Conservation (phyloP, 2,113 vertebrate species). For the Aegotheles bennettii region DNA sequence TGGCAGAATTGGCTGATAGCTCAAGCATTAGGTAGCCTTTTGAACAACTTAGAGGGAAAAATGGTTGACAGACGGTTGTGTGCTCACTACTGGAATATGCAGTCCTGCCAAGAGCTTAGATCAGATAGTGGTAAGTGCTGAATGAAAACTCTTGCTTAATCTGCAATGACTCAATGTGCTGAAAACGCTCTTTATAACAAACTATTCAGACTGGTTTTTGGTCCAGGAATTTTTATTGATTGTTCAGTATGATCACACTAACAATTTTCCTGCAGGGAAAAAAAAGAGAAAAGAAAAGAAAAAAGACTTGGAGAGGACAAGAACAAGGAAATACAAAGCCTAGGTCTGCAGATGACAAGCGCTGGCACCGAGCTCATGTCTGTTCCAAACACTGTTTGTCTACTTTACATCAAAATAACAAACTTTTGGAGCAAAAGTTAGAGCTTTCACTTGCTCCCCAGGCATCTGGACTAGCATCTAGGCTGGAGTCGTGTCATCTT, state of each 20-base stretch:
- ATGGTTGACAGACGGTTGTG: neutral
- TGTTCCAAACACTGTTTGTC: neutral
- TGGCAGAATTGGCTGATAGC: neutral
- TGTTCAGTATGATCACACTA: neutral
- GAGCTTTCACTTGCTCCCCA: neutral
- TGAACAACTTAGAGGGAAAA: neutral
- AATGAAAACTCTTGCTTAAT: constrained; percentile 5
- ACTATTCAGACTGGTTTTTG: neutral
- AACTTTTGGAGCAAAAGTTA: neutral
- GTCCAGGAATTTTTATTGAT: neutral
- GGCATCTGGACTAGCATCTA: neutral
- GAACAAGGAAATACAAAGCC: neutral
- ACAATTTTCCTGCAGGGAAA: neutral
- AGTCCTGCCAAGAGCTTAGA: neutral
- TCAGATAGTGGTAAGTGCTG: neutral
- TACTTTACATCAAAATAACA: neutral
- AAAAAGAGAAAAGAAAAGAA: neutral
- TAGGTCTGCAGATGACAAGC: neutral
- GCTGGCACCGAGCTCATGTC: neutral
- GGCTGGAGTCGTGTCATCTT: neutral
- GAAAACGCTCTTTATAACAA: neutral
- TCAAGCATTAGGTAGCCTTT: neutral
- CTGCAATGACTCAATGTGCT: neutral
- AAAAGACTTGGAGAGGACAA: neutral
- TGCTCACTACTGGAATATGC: neutral